Conservation (phyloP, 2,797 vertebrate genomes). For the Fratercula arctica region DNA sequence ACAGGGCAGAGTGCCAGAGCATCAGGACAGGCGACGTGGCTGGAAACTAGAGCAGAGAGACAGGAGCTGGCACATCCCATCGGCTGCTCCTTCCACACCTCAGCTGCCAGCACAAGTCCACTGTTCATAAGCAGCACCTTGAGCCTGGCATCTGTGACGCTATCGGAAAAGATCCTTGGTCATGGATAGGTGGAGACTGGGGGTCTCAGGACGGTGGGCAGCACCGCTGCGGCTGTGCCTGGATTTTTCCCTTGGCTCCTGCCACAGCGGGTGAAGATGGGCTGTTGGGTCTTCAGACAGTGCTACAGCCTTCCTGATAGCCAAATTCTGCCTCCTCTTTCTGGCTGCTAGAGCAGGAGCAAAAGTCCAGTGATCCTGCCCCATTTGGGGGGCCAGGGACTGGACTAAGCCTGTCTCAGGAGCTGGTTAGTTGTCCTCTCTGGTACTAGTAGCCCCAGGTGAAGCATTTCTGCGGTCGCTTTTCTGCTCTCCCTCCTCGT, state of each 20-base stretch:
- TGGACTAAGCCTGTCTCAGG: neutral
- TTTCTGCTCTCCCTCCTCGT: neutral
- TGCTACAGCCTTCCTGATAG: neutral
- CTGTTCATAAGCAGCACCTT: neutral
- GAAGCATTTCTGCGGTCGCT: neutral
- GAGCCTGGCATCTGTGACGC: rapidly evolving
- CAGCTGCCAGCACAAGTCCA: neutral
- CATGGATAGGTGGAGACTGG: too few species aligned
- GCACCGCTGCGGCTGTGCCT: rapidly evolving
- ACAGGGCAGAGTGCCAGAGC: neutral
- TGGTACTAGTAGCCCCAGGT: neutral
- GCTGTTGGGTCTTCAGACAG: neutral
- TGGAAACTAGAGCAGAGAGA: neutral
- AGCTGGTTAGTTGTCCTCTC: neutral
- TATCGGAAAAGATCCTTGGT: neutral
- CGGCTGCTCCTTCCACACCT: neutral
- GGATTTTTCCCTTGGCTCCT: neutral
- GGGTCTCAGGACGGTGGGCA: rapidly evolving
- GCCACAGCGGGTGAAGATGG: rapidly evolving
- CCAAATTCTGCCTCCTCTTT: neutral
- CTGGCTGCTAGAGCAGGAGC: neutral
- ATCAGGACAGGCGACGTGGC: rapidly evolving
- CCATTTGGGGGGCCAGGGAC: neutral
- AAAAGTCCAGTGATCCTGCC: neutral
- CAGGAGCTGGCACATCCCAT: neutral